Evolutionary conservation across 2,888 invertebrate genomes (phyloP).

Genomic region (Cosmorhoe ocellata): DNA sequence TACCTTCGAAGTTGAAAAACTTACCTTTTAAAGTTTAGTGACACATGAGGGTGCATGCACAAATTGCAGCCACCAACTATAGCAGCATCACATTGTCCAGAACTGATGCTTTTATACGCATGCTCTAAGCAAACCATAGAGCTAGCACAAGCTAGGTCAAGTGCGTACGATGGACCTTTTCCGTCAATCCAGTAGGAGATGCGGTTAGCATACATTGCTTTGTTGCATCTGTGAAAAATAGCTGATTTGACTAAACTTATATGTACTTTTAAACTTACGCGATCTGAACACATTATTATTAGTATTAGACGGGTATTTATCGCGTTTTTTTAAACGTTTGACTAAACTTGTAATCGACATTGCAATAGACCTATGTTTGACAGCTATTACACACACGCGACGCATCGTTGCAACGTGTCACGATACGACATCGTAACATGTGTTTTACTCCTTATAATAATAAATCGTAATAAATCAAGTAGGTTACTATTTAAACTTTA

Average conservation of each 20-base stretch:
- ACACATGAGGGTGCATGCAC: slow-evolving; percentile 73
- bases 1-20: background rate
- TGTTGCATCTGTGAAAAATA: slow-evolving; percentile 43
- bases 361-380: too few species aligned
- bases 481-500: too few species aligned
- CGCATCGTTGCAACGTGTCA: too few species aligned
- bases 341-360: too few species aligned
- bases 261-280: too few species aligned
- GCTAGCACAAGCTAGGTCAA: slow-evolving; percentile 51
- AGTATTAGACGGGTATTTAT: too few species aligned
- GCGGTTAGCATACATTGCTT: slow-evolving; percentile 55
- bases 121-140: slow-evolving; percentile 49
- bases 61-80: slow-evolving; percentile 83
- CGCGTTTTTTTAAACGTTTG: too few species aligned
- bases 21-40: slow-evolving; percentile 45
- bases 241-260: background rate
- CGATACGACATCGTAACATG: too few species aligned
- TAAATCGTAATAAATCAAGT: too few species aligned
- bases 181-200: slow-evolving; percentile 57
- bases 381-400: too few species aligned
- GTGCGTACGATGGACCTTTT: slow-evolving; percentile 49
- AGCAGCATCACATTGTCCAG: slow-evolving; percentile 65
- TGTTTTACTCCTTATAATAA: too few species aligned
- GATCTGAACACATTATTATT: too few species aligned
- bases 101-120: slow-evolving; percentile 49